Conservation (phyloP, 2,113 vertebrate genomes). For the Melierax canorus region DNA sequence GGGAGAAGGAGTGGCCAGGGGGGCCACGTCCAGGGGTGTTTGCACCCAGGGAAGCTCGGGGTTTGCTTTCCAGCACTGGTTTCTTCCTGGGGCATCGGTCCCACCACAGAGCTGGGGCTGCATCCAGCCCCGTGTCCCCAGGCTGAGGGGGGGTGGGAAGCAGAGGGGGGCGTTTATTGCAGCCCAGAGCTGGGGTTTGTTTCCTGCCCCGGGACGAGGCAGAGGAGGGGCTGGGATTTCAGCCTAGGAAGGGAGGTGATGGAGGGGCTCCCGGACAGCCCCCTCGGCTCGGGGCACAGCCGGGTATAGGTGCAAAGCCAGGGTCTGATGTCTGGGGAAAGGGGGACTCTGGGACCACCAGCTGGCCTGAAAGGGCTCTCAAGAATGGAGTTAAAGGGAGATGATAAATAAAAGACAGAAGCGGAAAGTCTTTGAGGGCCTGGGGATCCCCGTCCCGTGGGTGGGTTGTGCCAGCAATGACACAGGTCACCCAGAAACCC, state of each 20-base stretch:
- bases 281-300: background rate
- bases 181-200: background rate
- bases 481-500: background rate
- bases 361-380: background rate
- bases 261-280: background rate
- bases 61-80: background rate
- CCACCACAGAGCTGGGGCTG: background rate
- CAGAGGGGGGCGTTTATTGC: accelerated
- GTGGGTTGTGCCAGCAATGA: background rate
- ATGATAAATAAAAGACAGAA: background rate
- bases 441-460: accelerated
- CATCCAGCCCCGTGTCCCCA: background rate
- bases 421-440: background rate
- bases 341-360: background rate
- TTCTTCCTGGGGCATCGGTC: background rate
- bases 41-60: background rate
- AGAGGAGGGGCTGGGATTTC: background rate
- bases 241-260: background rate
- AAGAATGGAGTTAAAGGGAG: background rate
- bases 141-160: background rate
- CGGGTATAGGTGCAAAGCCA: background rate
- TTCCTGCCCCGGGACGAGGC: background rate
- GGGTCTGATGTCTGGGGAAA: background rate
- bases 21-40: background rate
- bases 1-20: accelerated